Base-by-base conservation (phyloP, 2,797 vertebrate genomes). In the Parambassis ranga region DNA sequence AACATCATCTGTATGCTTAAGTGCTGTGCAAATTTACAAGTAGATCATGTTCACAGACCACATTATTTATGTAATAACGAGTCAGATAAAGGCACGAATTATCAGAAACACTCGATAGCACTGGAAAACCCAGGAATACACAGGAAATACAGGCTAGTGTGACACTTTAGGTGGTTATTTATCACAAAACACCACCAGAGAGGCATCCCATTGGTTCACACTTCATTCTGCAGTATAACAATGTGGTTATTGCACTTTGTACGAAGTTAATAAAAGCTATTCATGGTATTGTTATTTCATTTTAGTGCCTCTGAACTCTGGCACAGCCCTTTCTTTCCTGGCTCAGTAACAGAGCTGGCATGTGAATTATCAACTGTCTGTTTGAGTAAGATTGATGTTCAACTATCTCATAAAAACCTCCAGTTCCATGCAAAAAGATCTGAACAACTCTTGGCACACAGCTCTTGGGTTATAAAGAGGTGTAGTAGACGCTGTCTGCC, bases 391-490 rank as follows among this genome's bases (percentile, higher is more conserved):
- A 43, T 24, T 38, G 3, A 44, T 38, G 10, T 38, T 42, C 4
- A 55, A 51, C 33, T 13, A 16, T 55, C 30, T 28, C 28, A 19
- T 37, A 44, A 63, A 63, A 66, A 44, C 13, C 33, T 22, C 0
- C 5, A 33, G 3, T 68, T 62, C 10, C 22, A 11, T 59, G 71
- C 47, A 65, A 58, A 16, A 26, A 10, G 37, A 10, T n/a, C n/a
- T n/a, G n/a, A n/a, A n/a, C n/a, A n/a, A n/a, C n/a, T 63, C 51
- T 44, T 18, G 8, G 11, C 32, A 5, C 8, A 4, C 5, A 18
- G 20, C 11, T 32, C 1, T 47, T 3, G 7, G 7, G 32, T 58
- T 37, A 59, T 31, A 42, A 49, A 49, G 9, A 43, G 5, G 26
- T 14, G 9, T 4, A 3, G 27, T 32, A 14, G 14, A 20, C 3